Conservation (phyloP, 2,797 vertebrate genomes). For the Artibeus lituratus region DNA sequence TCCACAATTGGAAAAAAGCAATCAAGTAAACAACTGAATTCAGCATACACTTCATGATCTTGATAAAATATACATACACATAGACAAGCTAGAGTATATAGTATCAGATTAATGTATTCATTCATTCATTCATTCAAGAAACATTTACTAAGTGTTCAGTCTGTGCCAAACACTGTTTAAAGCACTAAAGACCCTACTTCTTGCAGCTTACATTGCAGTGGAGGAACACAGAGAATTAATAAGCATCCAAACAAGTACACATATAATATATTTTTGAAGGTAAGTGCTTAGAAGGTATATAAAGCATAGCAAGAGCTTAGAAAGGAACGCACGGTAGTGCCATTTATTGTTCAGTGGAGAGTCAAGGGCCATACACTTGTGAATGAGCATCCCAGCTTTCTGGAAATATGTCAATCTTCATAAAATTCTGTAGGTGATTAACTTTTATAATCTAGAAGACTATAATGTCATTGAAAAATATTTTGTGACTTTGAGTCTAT, state of each 20-base stretch:
- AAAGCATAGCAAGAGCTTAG: not conserved
- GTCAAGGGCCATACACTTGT: slow-evolving; percentile 13
- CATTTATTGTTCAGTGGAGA: not conserved
- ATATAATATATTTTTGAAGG: not conserved
- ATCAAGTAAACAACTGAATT: slow-evolving; percentile 38
- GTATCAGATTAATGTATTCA: not conserved
- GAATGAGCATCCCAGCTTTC: slow-evolving; percentile 19
- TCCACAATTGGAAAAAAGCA: not conserved
- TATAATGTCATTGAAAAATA: not conserved
- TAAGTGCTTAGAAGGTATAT: not conserved
- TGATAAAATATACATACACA: not conserved
- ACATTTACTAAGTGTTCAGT: not conserved
- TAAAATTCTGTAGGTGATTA: slow-evolving; percentile 16
- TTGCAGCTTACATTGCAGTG: not conserved
- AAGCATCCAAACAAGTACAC: not conserved
- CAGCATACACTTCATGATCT: not conserved
- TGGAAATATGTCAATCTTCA: slow-evolving; percentile 28
- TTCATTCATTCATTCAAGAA: not conserved
- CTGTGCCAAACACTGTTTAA: not conserved
- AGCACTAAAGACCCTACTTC: not conserved
- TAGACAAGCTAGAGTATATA: not conserved
- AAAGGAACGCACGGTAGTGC: not conserved
- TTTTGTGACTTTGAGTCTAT: not conserved
- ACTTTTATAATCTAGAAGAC: slow-evolving; percentile 17
- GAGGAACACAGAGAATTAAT: not conserved